A percentile compares a stretch with the other conserved stretches of the same genome.
Evolutionary conservation across 2,888 invertebrate genomes (phyloP).

Genomic region (Agrochola circellaris): DNA sequence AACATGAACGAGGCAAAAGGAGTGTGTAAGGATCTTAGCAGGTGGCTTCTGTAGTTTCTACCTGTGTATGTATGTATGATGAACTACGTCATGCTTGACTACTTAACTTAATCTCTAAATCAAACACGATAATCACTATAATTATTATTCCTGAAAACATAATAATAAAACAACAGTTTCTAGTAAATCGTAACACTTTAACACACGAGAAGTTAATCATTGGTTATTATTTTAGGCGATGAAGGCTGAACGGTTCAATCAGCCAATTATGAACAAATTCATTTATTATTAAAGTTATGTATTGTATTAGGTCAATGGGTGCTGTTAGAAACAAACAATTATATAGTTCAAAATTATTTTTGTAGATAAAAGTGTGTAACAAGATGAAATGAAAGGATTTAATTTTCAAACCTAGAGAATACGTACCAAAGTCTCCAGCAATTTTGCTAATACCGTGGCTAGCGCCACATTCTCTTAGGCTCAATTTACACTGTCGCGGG

Average conservation of each 20-base stretch:
- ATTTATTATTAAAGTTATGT: constrained; percentile 24
- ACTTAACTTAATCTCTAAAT: constrained; percentile 13
- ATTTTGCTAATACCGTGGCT: too few relatives aligned
- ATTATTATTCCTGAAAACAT: constrained; percentile 25
- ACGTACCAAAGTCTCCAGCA: too few relatives aligned
- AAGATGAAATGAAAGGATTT: background rate
- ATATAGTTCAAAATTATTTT: background rate
- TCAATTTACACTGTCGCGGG: too few relatives aligned
- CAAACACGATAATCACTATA: background rate
- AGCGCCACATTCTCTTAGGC: too few relatives aligned
- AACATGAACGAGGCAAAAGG: background rate
- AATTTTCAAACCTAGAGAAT: background rate
- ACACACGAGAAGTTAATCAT: constrained; percentile 39
- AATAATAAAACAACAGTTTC: constrained; percentile 26
- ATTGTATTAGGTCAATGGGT: constrained; percentile 37
- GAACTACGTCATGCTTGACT: background rate
- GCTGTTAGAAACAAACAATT: constrained; percentile 7
- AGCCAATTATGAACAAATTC: constrained; percentile 36
- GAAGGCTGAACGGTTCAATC: constrained; percentile 48
- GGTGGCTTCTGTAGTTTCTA: too few relatives aligned
- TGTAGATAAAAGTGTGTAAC: background rate
- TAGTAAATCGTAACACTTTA: constrained; percentile 41
- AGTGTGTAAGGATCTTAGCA: background rate
- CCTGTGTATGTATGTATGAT: background rate
- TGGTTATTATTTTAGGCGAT: constrained; percentile 46